Evolutionary conservation across 2,888 invertebrate species (phyloP), one percentile per base, ranked within the genome.

Genomic region (Drosophila nigritarsus): DNA sequence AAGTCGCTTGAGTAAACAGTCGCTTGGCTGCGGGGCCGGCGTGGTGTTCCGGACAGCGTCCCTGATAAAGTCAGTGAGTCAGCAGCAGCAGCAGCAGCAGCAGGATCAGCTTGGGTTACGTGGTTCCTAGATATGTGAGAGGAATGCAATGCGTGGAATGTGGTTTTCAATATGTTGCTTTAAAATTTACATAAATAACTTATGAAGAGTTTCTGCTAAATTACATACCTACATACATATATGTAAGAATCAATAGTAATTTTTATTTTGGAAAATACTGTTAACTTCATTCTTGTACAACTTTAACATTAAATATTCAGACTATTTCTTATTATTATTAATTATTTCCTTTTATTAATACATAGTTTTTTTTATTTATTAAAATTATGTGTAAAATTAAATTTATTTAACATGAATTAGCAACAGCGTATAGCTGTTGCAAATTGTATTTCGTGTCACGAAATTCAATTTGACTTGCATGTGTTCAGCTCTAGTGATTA

Each of bases 1-100:
- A 83, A 83, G 89, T 88, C 89, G 89, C 60, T 62, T 71, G 83
- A 80, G 75, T 83, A 88, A 82, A 88, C 73, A 83, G 70, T 53
- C 65, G 50, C n/a, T 3, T 13, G 59, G 54, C 34, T 20, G 34
- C 49, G 40, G 56, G 49, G 48, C 40, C 29, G 34, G 54, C 11
- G 24, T 24, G 51, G 20, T 29, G 18, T 11, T 7, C 24, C 27
- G 18, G 51, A 13, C 36, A 45, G 48, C 60, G 53, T 24, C 34
- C 7, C 61, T 51, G 60, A 58, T 45, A 72, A 60, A 78, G 82
- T 67, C 76, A 69, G 80, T 81, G 78, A 80, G 73, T 81, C 83
- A 80, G 60, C 60, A 40, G 45, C 80, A 80, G 59, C 24, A 40
- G 36, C 62, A 38, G 8, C 18, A 38, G 45, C 7, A 45, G 7